A percentile compares a stretch with the other conserved stretches of the same genome.
phyloP scores from a whole-genome alignment of 1,140 invertebrate genomes.

The Cecropterus lyciades region DNA sequence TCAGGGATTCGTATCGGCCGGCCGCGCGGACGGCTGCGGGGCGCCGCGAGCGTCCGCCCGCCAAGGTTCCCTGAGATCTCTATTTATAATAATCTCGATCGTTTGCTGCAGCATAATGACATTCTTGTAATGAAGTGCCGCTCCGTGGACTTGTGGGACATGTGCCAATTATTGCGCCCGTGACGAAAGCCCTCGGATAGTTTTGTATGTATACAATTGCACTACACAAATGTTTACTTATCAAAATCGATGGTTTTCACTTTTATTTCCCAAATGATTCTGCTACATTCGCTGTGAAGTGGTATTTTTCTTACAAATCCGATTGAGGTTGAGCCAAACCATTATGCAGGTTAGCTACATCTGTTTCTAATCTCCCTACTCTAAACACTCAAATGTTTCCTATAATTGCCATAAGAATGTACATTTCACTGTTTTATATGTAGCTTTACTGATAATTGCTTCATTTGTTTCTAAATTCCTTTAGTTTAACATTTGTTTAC shows the following conservation, averaged over 20 bases:
- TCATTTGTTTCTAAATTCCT: not conserved
- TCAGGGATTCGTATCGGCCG: constrained; percentile 52
- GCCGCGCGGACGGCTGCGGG: constrained; percentile 43
- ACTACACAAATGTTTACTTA: constrained; percentile 58
- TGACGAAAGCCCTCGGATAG: constrained; percentile 65
- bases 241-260: constrained; percentile 34
- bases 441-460: not conserved
- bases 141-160: constrained; percentile 78
- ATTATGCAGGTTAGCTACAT: not conserved
- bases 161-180: constrained; percentile 78
- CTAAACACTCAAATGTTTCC: not conserved
- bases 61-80: constrained; percentile 76
- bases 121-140: constrained; percentile 80
- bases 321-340: not conserved
- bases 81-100: constrained; percentile 82
- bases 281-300: constrained; percentile 2
- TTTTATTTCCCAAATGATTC: not conserved
- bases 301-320: not conserved
- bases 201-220: constrained; percentile 79
- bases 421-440: not conserved
- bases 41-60: constrained; percentile 60
- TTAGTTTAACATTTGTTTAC: not conserved
- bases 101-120: constrained; percentile 80
- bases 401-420: not conserved
- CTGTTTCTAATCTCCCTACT: not conserved